Percentiles rank a stretch among this genome's conserved stretches.
Evolutionary conservation across 2,888 invertebrate species (phyloP).

Genomic region (Sminthurinus aureus): DNA sequence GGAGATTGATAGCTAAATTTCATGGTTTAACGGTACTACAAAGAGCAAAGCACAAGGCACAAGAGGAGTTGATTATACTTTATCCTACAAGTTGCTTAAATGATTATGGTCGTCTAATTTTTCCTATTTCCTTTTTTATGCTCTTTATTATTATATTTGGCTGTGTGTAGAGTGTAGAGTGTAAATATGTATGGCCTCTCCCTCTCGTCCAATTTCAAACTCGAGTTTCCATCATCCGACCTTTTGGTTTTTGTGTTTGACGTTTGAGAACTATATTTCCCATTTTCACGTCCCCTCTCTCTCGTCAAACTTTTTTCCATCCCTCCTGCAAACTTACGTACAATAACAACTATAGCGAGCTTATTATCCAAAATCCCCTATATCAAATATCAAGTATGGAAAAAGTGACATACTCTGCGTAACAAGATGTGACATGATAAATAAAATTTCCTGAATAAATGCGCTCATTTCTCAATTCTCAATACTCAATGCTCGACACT

Average conservation of each 20-base stretch:
- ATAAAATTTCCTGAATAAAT: no score
- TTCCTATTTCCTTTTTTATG: slow-evolving; percentile 18
- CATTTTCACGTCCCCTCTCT: background rate
- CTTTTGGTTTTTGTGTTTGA: background rate
- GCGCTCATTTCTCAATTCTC: no score
- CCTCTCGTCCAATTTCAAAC: background rate
- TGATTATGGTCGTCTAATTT: slow-evolving; percentile 8
- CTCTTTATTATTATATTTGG: background rate
- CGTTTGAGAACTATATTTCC: background rate
- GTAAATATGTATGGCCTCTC: background rate
- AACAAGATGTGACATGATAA: no score
- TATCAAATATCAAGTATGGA: background rate
- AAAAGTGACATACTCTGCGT: no score
- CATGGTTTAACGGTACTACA: no score
- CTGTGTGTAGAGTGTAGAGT: background rate
- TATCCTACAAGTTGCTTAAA: no score
- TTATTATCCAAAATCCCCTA: background rate
- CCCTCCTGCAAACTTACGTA: background rate
- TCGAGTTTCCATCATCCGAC: background rate
- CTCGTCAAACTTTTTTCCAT: background rate
- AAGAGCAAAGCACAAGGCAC: no score
- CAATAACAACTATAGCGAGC: background rate
- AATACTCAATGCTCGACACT: no score
- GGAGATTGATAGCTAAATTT: no score
- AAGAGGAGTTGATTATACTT: background rate